A percentile compares a stretch with the other conserved stretches of the same genome.
Conservation (phyloP, 2,113 vertebrate genomes). For the Gallinago jamesoni region DNA sequence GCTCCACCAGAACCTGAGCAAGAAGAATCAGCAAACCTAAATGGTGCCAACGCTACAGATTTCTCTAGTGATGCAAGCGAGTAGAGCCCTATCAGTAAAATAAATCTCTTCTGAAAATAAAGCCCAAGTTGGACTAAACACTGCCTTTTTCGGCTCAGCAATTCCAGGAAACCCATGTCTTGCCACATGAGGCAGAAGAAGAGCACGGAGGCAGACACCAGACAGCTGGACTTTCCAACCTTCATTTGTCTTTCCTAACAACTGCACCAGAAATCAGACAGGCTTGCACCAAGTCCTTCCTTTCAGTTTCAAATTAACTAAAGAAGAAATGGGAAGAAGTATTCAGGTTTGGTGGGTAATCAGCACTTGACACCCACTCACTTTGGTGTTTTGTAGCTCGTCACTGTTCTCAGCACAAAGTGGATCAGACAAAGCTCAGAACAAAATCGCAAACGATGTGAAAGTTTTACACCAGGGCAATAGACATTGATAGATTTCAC, state of each 20-base stretch:
- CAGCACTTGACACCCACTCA: background rate
- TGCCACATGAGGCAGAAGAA: background rate
- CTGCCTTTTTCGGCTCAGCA: background rate
- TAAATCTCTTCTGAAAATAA: background rate
- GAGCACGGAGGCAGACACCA: background rate
- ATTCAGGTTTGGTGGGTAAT: background rate
- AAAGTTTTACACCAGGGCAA: background rate
- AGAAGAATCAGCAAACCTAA: background rate
- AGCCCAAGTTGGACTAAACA: background rate
- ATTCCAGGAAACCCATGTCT: background rate
- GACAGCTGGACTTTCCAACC: accelerated
- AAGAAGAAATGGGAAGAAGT: background rate
- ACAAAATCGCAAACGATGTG: background rate
- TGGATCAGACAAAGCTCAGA: background rate
- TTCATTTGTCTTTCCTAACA: background rate
- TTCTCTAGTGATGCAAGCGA: background rate
- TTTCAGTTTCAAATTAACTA: background rate
- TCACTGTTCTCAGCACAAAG: background rate
- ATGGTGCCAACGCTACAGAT: background rate
- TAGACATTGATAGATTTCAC: background rate
- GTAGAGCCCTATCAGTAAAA: background rate
- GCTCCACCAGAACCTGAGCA: background rate
- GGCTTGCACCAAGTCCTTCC: background rate
- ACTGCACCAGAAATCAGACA: background rate
- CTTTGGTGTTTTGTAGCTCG: background rate